Evolutionary conservation across 2,888 invertebrate species (phyloP), one percentile per base, ranked within the genome.

Genomic region (Atherix ibis): DNA sequence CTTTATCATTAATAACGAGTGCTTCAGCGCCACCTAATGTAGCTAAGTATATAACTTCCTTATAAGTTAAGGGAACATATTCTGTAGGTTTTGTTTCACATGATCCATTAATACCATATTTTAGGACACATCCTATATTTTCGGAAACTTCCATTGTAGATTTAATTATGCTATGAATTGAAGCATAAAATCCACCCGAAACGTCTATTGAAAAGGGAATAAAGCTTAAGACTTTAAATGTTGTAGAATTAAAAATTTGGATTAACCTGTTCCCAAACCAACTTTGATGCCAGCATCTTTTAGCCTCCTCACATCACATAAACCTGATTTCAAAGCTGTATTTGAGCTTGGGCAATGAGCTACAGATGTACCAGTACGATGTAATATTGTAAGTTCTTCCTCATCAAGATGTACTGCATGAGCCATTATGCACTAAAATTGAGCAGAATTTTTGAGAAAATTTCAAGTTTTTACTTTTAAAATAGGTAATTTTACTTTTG

Each of bases 321-420:
- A 49, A 1, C 91, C 91, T 10, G 88, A 89, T 46, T 67, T 67
- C 25, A 92, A 63, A 44, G 76, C 71, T 0, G 76, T 76, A 57
- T 91, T 91, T 2, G 89, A 89, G 22, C 78, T 73, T 0, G 91
- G 87, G 51, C 91, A 92, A 54, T 91, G 91, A 1, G 84, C 73
- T 5, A 92, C 58, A 0, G 82, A 70, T 2, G 76, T 70, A 1
- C 73, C 72, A 34, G 68, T 66, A 16, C 64, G 43, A 14, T 65
- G 65, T 13, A 91, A 52, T 5, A 80, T 48, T 9, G 57, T 45
- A 13, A 84, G 62, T 59, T 91, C 91, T 3, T 65, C 65, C 25
- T 79, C 73, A 6, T 67, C 67, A 32, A 89, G 60, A 54, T 85
- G 67, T 10, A 91, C 69, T 2, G 76, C 84, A 53, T 92, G 92